Percentiles rank a stretch among this genome's conserved stretches.
These are phyloP conservation scores for Pristionchus mayeri DNA, from an alignment of 2,888 invertebrate genomes.

Conservation along the genomic window DNA sequence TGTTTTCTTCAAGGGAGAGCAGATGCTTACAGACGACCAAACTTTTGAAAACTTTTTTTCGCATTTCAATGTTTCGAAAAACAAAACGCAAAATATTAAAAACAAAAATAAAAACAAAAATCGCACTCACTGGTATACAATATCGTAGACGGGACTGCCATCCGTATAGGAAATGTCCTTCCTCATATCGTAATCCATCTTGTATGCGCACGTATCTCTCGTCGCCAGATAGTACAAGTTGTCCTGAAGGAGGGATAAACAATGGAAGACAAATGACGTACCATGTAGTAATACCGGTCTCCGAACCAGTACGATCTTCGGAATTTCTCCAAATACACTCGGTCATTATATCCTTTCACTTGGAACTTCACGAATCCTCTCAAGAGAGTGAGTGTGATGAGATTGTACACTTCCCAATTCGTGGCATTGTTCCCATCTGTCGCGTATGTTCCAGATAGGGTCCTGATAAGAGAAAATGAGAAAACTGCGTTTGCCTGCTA, in stretches of 20 bases:
- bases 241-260: slow-evolving; percentile 62
- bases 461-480: slow-evolving; percentile 54
- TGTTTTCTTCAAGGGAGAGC: neutral
- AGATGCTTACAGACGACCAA: too few relatives aligned
- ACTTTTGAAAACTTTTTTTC: too few relatives aligned
- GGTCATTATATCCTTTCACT: slow-evolving; percentile 71
- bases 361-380: slow-evolving; percentile 69
- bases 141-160: slow-evolving; percentile 68
- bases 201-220: slow-evolving; percentile 73
- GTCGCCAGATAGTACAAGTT: slow-evolving; percentile 72
- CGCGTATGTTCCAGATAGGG: slow-evolving; percentile 65
- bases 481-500: neutral
- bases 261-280: slow-evolving; percentile 47
- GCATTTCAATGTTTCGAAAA: too few relatives aligned
- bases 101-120: too few relatives aligned
- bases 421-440: slow-evolving; percentile 70
- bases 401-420: slow-evolving; percentile 66
- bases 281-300: slow-evolving; percentile 71
- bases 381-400: slow-evolving; percentile 69
- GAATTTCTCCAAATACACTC: slow-evolving; percentile 70
- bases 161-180: slow-evolving; percentile 70
- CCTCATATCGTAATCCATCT: slow-evolving; percentile 70
- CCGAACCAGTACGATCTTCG: slow-evolving; percentile 74
- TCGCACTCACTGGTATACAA: slow-evolving; percentile 73
- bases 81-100: too few relatives aligned